Base-by-base conservation (phyloP, 1,140 invertebrate species). In the Eubasilissa regina region DNA sequence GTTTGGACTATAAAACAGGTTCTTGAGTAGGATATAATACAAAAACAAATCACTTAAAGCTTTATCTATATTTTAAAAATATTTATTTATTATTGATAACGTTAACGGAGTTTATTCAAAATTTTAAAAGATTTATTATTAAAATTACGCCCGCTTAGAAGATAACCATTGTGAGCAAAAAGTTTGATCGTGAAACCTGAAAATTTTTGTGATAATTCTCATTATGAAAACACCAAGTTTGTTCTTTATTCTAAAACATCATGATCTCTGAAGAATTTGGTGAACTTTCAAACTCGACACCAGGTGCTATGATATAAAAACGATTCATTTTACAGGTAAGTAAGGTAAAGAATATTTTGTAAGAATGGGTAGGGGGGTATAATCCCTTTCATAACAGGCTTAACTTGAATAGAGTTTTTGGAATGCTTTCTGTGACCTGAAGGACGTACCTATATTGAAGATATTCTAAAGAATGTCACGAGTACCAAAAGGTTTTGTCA, bases 251-350 rank as follows among this genome's bases (percentile, higher is more conserved):
- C 66, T 70, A 70, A 70, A 70, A 53, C 51, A 70, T 70, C 51
- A 70, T 70, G 15, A 70, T 70, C 66, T 70, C 19, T 21, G 15
- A 51, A 70, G 47, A 70, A 70, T 70, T 51, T 70, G 66, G 15
- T 48, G 45, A 70, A 70, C 66, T 70, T 70, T 12, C n/a, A 25
- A 70, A 70, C 45, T 70, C 66, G 66, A 70, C 45, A 47, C 44
- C 66, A 70, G 66, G 47, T 70, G 66, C 66, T 70, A 51, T 70
- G n/a, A 70, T 70, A 70, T 70, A 48, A 70, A 70, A 70, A 45
- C 19, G 25, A 70, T 70, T 47, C 17, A 25, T 70, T 70, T 25
- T 70, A 19, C 7, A 9, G 45, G 47, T 48, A 48, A 51, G 66
- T 47, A 70, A 70, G 66, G 47, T 9, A 11, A 51, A 51, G 44